Evolutionary conservation across 2,888 invertebrate species (phyloP), one percentile per base, ranked within the genome.

Genomic region (Osedax fenrisi): DNA sequence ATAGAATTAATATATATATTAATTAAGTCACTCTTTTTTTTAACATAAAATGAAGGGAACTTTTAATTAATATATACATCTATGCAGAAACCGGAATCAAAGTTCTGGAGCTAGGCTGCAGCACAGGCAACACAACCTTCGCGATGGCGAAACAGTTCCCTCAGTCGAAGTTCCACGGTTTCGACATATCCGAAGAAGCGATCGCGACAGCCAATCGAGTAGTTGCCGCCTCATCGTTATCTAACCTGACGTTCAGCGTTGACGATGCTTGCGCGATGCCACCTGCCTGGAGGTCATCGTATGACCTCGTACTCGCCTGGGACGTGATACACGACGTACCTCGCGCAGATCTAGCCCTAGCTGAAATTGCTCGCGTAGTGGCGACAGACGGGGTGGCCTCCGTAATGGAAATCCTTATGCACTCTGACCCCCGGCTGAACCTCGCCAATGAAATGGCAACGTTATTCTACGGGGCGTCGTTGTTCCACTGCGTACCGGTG

Each of bases 261-360:
- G 26, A 72, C 21, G 75, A 76, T 26, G 25, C 62, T 3, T 68
- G 61, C 27, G 41, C 5, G 13, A 22, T 75, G 68, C 75, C 76
- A 17, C 67, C 13, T 2, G 75, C 67, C 5, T 75, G 75, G 75
- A 62, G 26, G 3, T 22, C 72, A 21, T 24, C n/a, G 5, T 76
- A 41, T 26, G 76, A 75, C 62, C n/a, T 72, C 23, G 27, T 75
- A 2, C 3, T 25, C 2, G 27, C 41, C 21, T 56, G 24, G 22
- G 61, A 76, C 25, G 75, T 75, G 22, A 27, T 64, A 10, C 76
- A 76, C 68, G 76, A 76, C 23, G 41, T 76, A 5, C 76, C 76
- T n/a, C n/a, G n/a, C n/a, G n/a, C n/a, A n/a, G n/a, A n/a, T n/a
- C n/a, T n/a, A n/a, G n/a, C n/a, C n/a, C n/a, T n/a, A n/a, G n/a